A percentile compares a stretch with the other conserved stretches of the same genome.
Evolutionary conservation across 2,113 vertebrate species (phyloP).

Genomic region (Mixornis gularis): DNA sequence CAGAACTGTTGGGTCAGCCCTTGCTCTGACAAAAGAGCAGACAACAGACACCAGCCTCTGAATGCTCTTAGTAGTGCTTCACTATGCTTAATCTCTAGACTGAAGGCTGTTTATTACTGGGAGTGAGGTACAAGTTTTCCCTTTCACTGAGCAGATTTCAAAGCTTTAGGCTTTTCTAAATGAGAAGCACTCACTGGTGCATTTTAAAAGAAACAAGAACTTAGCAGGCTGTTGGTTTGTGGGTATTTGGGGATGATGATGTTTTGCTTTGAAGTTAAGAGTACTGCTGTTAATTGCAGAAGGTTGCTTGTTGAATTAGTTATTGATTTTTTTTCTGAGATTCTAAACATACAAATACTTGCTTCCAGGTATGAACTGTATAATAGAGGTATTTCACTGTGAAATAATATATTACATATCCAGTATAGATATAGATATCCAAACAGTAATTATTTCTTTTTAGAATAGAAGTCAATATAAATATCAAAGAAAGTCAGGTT

Average conservation of each 20-base stretch:
- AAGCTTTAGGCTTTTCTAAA: not conserved
- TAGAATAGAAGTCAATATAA: not conserved
- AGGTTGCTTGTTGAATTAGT: not conserved
- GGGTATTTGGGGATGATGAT: not conserved
- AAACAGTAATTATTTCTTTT: not conserved
- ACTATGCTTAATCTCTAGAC: not conserved
- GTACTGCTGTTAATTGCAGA: not conserved
- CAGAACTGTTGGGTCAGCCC: not conserved
- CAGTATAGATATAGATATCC: not conserved
- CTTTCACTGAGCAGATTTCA: not conserved
- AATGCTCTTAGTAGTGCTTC: not conserved
- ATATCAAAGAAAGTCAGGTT: not conserved
- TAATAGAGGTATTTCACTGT: not conserved
- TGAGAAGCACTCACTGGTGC: not conserved
- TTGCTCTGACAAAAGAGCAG: not conserved
- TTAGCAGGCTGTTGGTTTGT: not conserved
- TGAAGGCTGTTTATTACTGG: not conserved
- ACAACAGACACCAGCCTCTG: not conserved
- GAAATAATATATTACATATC: not conserved
- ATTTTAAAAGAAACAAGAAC: not conserved
- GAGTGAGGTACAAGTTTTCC: not conserved
- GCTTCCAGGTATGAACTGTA: not conserved
- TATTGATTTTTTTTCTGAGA: not conserved
- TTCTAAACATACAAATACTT: not conserved
- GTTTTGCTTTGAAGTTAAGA: not conserved